Conservation (phyloP, 2,113 vertebrate genomes). For the zebrafish (Danio rerio) region DNA sequence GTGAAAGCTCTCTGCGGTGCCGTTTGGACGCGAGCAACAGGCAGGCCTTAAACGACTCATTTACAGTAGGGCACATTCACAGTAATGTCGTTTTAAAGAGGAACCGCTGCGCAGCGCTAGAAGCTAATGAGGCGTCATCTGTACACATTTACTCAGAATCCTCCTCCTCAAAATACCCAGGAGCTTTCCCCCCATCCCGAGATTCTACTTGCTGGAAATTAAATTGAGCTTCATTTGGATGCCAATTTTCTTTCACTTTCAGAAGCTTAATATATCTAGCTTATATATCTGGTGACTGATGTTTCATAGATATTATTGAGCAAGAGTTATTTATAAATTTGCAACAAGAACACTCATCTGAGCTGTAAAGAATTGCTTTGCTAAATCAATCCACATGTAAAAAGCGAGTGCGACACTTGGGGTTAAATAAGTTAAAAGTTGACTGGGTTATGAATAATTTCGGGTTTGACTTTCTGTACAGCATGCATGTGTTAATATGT, state of each 20-base stretch:
- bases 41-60: constrained; percentile 40
- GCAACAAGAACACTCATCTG: no score
- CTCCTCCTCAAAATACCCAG: constrained; percentile 39
- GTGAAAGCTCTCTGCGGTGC: background rate
- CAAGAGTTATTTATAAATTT: no score
- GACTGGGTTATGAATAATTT: no score
- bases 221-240: constrained; percentile 26
- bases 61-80: constrained; percentile 45
- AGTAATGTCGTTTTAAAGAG: constrained; percentile 53
- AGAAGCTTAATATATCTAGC: no score
- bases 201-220: constrained; percentile 33
- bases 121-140: constrained; percentile 49
- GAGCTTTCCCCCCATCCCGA: constrained; percentile 1
- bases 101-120: constrained; percentile 43
- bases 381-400: no score
- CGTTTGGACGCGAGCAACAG: constrained; percentile 25
- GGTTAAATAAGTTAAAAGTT: no score
- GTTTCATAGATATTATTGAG: no score
- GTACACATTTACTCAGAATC: constrained; percentile 50
- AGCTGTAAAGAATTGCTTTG: no score
- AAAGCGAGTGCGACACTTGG: no score
- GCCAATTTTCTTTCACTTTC: background rate
- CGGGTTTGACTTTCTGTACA: no score
- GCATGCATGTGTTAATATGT: no score
- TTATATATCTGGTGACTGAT: no score